Conservation (phyloP, 2,888 invertebrate species). For the Apocheima hispidaria region DNA sequence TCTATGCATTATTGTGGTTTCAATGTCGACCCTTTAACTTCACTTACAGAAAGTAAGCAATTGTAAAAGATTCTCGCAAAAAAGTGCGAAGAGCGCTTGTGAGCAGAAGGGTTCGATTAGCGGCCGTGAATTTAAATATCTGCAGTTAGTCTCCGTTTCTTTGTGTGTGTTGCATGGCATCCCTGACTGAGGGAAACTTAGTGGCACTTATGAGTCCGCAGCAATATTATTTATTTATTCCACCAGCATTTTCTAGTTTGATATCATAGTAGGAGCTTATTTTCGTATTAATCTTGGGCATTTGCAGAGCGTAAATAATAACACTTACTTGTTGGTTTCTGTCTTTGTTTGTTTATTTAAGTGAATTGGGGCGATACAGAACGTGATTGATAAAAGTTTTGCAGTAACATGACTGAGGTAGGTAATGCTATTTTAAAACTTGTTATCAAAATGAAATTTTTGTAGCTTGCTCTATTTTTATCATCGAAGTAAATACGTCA, state of each 20-base stretch:
- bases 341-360: not conserved
- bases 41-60: too few relatives aligned
- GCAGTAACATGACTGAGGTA: not conserved
- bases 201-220: too few relatives aligned
- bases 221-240: too few relatives aligned
- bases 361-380: too few relatives aligned
- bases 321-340: not conserved
- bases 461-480: not conserved
- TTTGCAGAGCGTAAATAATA: not conserved
- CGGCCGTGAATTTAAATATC: too few relatives aligned
- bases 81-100: too few relatives aligned
- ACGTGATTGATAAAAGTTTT: not conserved
- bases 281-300: not conserved
- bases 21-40: slow-evolving; percentile 25
- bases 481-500: not conserved
- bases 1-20: not conserved
- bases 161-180: too few relatives aligned
- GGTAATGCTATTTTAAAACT: not conserved
- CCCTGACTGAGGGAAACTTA: too few relatives aligned
- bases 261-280: not conserved
- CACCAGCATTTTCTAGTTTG: too few relatives aligned
- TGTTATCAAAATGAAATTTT: not conserved
- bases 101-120: too few relatives aligned
- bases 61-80: too few relatives aligned
- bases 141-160: too few relatives aligned